phyloP scores from a whole-genome alignment of 1,140 invertebrate species.

The Leptonema lineaticorne region DNA sequence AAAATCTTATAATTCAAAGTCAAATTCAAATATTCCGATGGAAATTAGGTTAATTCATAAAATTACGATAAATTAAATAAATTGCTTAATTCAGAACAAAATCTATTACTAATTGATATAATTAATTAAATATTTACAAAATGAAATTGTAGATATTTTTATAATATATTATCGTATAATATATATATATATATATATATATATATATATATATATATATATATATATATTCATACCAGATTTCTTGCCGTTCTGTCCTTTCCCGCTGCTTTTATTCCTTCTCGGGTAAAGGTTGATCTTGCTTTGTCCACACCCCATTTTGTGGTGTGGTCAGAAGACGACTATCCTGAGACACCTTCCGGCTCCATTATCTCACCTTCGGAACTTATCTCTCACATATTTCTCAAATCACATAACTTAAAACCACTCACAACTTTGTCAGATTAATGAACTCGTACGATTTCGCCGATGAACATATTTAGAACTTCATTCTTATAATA shows the following conservation, averaged over 20 bases:
- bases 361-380: neutral
- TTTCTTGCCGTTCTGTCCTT: constrained; percentile 55
- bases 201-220: neutral
- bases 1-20: too few relatives aligned
- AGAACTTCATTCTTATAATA: neutral
- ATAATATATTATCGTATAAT: too few relatives aligned
- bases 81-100: neutral
- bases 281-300: constrained; percentile 57
- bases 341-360: too few relatives aligned
- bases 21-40: too few relatives aligned
- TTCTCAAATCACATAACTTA: too few relatives aligned
- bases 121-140: too few relatives aligned
- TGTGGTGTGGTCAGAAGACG: constrained; percentile 22
- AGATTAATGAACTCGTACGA: too few relatives aligned
- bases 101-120: too few relatives aligned
- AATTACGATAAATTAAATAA: neutral
- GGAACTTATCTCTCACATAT: too few relatives aligned
- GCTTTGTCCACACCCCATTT: constrained; percentile 58
- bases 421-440: too few relatives aligned
- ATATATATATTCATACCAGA: constrained; percentile 47
- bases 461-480: neutral
- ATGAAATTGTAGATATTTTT: too few relatives aligned
- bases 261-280: constrained; percentile 54
- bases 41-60: too few relatives aligned
- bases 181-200: neutral